phyloP scores from a whole-genome alignment of 2,888 invertebrate genomes.

The Oscheius sp. region DNA sequence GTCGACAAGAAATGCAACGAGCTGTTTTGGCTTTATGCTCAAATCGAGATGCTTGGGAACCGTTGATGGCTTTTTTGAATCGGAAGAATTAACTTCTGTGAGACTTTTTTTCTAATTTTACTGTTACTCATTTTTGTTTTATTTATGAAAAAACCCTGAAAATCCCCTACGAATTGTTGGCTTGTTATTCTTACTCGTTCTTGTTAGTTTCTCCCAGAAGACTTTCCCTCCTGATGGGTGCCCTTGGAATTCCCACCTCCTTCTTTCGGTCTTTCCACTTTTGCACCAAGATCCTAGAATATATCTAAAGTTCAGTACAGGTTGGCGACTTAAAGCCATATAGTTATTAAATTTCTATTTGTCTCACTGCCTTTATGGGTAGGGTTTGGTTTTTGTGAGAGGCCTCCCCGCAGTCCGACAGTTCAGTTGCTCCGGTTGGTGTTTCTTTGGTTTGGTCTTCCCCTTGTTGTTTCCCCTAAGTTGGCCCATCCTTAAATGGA shows the following conservation, averaged over 20 bases:
- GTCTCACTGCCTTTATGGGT: slow-evolving; percentile 27
- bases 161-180: slow-evolving; percentile 29
- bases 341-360: slow-evolving; percentile 25
- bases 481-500: too few species aligned
- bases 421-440: slow-evolving; percentile 19
- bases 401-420: neutral
- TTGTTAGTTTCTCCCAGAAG: slow-evolving; percentile 10
- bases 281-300: neutral
- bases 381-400: neutral
- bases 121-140: slow-evolving; percentile 1
- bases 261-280: neutral
- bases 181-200: slow-evolving; percentile 10
- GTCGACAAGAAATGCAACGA: slow-evolving; percentile 56
- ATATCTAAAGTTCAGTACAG: neutral
- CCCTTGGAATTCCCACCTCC: neutral
- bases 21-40: slow-evolving; percentile 57
- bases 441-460: neutral
- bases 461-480: neutral
- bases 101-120: slow-evolving; percentile 2
- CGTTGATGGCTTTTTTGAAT: slow-evolving; percentile 32
- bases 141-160: slow-evolving; percentile 12
- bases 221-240: neutral
- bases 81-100: slow-evolving; percentile 7
- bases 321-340: slow-evolving; percentile 8
- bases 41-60: slow-evolving; percentile 39